Conservation (phyloP, 2,797 vertebrate species). For the Sebastes diaconus region DNA sequence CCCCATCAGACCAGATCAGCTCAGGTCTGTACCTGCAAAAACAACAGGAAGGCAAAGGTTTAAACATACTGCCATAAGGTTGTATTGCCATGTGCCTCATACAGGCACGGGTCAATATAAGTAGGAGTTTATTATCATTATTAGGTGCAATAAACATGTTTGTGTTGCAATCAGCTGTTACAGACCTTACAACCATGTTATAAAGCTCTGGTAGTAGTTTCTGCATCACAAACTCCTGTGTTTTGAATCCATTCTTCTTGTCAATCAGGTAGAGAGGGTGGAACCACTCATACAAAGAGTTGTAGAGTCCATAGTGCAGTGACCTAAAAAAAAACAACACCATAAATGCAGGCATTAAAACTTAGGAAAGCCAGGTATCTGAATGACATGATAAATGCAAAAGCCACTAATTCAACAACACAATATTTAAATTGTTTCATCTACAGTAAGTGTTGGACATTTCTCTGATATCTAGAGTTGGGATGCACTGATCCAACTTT, state of each 20-base stretch:
- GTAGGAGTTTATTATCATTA: too few species aligned
- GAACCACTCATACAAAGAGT: constrained; percentile 95
- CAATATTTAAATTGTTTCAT: neutral
- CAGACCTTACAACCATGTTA: constrained; percentile 89
- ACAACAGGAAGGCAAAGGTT: neutral
- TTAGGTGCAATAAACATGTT: neutral
- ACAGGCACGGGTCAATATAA: neutral
- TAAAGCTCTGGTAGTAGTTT: constrained; percentile 92
- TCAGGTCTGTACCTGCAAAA: constrained; percentile 88
- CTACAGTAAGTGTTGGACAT: neutral
- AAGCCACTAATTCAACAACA: neutral
- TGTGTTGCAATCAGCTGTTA: neutral
- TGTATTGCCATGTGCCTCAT: neutral
- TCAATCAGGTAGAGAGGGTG: constrained; percentile 91
- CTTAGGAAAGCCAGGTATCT: neutral
- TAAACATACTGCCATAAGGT: neutral
- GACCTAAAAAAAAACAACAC: too few species aligned
- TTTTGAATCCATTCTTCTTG: constrained; percentile 88
- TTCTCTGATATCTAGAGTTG: neutral
- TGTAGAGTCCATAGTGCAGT: constrained; percentile 90
- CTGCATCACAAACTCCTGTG: constrained; percentile 85
- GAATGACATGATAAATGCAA: neutral
- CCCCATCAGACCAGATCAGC: constrained; percentile 94
- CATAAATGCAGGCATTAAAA: neutral
- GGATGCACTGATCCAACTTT: neutral